Base-by-base conservation (phyloP, 1,140 invertebrate genomes). In the Chironomus striatipennis region DNA sequence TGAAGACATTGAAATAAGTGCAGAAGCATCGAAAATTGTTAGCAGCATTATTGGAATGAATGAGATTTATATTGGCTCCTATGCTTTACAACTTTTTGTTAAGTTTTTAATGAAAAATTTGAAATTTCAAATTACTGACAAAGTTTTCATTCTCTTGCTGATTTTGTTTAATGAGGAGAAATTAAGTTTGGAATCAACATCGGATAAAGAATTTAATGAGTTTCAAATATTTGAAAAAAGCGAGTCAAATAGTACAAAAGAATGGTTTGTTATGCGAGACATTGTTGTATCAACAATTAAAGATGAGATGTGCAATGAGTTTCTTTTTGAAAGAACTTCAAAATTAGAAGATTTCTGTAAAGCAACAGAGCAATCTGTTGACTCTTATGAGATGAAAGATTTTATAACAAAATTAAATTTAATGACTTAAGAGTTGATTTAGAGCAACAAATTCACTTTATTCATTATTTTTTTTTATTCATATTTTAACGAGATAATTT, bases 211-310 rank as follows among this genome's bases (percentile, higher is more conserved):
- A 43, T 47, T 74, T 74, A 74, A 42, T 20, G 77, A 78, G 75
- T 65, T 76, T 15, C 79, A 82, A 15, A 73, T 82, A 9, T 82
- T 82, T 42, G 80, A 82, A 17, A 79, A 79, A 42, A 78, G 79
- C 67, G 80, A 80, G 17, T 74, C 76, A 12, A 82, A 82, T 76
- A 75, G 78, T 5, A 82, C 77, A 70, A 79, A 78, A 12, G 81
- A 82, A 43, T 4, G 34, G 24, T 17, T 74, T 6, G 47, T n/a
- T 1, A 34, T 34, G 24, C 24, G 24, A 2, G 24, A 34, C 5
- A 34, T 34, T 34, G 5, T 34, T 34, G 24, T 34, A 34, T 34
- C 24, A 34, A 34, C 24, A 34, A 34, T 34, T 34, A 34, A 34
- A 5, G 24, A 34, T 34, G 24, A 34, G 24, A 34, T 34, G 24